These are phyloP conservation scores for Musca domestica DNA, from an alignment of 1,140 invertebrate genomes.

Conservation along the genomic window DNA sequence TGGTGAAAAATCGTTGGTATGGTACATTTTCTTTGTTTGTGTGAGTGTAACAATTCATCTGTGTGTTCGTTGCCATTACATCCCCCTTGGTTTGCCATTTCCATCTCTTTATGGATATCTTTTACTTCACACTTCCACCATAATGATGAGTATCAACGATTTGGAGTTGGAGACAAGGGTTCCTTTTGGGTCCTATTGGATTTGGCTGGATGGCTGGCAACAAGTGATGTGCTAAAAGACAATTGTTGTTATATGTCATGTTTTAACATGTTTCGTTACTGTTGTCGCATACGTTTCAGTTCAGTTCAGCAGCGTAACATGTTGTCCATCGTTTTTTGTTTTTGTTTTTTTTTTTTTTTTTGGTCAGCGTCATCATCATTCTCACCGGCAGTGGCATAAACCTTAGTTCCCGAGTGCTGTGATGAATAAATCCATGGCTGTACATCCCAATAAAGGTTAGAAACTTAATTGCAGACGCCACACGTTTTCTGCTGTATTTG, in stretches of 20 bases:
- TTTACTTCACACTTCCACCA: too few species aligned
- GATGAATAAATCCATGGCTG: slow-evolving; percentile 1
- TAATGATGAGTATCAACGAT: too few species aligned
- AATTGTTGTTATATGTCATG: slow-evolving; percentile 51
- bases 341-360: not conserved
- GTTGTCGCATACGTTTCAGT: slow-evolving; percentile 5
- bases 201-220: too few species aligned
- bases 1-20: too few species aligned
- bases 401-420: slow-evolving; percentile 24
- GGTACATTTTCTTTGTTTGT: too few species aligned
- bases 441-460: slow-evolving; percentile 15
- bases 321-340: slow-evolving; percentile 19
- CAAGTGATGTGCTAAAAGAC: slow-evolving; percentile 16
- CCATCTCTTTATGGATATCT: too few species aligned
- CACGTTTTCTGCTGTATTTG: slow-evolving; percentile 38
- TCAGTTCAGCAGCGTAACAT: not conserved
- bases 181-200: not conserved
- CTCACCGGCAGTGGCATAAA: too few species aligned
- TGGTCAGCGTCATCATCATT: not conserved
- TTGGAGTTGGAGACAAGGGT: not conserved
- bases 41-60: too few species aligned
- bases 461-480: slow-evolving; percentile 51
- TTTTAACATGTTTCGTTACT: slow-evolving; percentile 30
- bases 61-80: too few species aligned
- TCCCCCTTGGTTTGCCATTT: too few species aligned